Conservation (phyloP, 2,888 invertebrate species). For the Nephrotoma appendiculata region DNA sequence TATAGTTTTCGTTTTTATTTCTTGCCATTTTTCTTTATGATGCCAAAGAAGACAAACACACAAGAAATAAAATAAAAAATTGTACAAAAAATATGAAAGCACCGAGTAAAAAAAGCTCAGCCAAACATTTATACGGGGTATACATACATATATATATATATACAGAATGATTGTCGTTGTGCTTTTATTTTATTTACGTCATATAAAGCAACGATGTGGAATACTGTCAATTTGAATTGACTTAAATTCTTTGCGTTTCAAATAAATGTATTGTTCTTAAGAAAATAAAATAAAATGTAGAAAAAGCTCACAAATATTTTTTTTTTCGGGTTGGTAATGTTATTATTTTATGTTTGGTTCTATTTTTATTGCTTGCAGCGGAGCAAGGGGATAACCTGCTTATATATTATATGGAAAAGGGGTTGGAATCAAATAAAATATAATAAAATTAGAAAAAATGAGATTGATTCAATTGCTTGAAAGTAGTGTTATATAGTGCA, state of each 20-base stretch:
- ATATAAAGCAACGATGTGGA: constrained; percentile 2
- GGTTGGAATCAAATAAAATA: neutral
- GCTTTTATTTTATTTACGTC: neutral
- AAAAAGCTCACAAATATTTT: neutral
- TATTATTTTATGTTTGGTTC: neutral
- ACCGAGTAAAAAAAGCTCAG: neutral
- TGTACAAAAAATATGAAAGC: neutral
- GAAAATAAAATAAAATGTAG: neutral
- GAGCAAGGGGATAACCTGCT: neutral
- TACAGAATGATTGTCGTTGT: neutral
- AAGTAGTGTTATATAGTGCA: neutral
- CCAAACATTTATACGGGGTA: neutral
- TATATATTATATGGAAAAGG: neutral
- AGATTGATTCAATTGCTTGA: constrained; percentile 2
- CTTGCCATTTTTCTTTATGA: neutral
- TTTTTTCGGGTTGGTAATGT: neutral
- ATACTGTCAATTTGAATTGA: constrained; percentile 3
- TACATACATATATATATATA: neutral
- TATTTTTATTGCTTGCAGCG: neutral
- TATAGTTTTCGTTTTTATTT: neutral
- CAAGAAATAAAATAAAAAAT: neutral
- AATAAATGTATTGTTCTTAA: constrained; percentile 3
- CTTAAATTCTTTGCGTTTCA: constrained; percentile 4
- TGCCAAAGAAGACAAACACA: neutral
- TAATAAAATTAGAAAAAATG: neutral